Conservation (phyloP, 2,797 vertebrate genomes). For the Poeciliopsis gracilis region DNA sequence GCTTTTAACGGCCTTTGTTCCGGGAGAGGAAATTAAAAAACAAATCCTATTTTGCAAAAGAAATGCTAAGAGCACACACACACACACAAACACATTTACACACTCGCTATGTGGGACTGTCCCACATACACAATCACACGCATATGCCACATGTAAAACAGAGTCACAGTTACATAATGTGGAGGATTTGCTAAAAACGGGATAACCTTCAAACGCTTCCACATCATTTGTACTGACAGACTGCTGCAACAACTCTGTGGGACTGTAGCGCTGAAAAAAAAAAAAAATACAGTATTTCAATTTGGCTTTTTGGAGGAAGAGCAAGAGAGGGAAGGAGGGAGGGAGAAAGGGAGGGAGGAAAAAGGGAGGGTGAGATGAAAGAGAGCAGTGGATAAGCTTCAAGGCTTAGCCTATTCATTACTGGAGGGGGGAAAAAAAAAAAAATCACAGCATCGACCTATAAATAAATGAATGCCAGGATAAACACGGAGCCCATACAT, state of each 20-base stretch:
- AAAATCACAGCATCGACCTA: constrained; percentile 76
- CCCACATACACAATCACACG: constrained; percentile 61
- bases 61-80: constrained; percentile 52
- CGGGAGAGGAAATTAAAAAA: constrained; percentile 58
- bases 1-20: constrained; percentile 67
- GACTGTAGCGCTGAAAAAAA: constrained; percentile 64
- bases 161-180: constrained; percentile 74
- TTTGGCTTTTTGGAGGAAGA: constrained; percentile 68
- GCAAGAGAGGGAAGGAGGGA: constrained; percentile 22
- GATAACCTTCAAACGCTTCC: constrained; percentile 74
- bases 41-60: constrained; percentile 60
- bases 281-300: constrained; percentile 73
- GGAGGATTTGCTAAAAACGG: constrained; percentile 70
- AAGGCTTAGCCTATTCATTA: constrained; percentile 82
- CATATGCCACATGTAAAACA: constrained; percentile 69
- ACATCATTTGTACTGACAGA: constrained; percentile 79
- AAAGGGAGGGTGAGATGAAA: constrained; percentile 67
- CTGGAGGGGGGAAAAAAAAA: constrained; percentile 62
- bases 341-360: neutral
- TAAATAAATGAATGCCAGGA: constrained; percentile 81
- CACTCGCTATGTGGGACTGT: constrained; percentile 47
- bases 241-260: constrained; percentile 71
- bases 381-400: constrained; percentile 77
- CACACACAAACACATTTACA: constrained; percentile 56
- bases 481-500: constrained; percentile 77